A percentile compares a stretch with the other conserved stretches of the same genome.
Evolutionary conservation across 2,888 invertebrate genomes (phyloP).

Genomic region (Eucera pruinosa): DNA sequence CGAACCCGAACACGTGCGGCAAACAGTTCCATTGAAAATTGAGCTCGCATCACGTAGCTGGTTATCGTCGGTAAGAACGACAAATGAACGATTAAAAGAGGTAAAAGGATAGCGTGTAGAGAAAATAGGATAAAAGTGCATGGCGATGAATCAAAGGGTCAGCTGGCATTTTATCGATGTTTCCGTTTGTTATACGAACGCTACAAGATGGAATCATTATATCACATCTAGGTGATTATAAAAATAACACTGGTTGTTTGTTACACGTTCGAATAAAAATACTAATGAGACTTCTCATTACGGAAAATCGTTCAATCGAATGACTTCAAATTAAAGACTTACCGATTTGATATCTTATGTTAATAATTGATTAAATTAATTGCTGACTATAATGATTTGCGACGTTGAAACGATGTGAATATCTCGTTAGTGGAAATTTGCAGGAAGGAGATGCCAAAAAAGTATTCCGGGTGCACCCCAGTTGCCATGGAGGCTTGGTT

Average conservation of each 20-base stretch:
- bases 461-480: constrained; percentile 31
- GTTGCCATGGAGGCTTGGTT: constrained; percentile 71
- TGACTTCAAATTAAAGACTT: neutral
- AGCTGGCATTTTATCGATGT: neutral
- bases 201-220: neutral
- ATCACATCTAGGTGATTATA: neutral
- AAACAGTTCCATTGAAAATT: constrained; percentile 23
- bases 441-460: constrained; percentile 13
- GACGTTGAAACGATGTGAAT: too few species aligned
- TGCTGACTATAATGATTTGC: too few species aligned
- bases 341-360: neutral
- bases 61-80: neutral
- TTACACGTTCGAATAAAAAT: neutral
- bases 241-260: constrained; percentile 8
- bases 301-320: too few species aligned
- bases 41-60: constrained; percentile 1
- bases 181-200: neutral
- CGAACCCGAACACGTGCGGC: constrained; percentile 6
- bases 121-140: too few species aligned
- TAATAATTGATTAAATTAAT: neutral
- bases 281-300: neutral
- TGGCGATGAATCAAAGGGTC: neutral
- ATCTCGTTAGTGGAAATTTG: too few species aligned
- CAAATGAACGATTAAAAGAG: neutral
- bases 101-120: neutral